Evolutionary conservation across 2,888 invertebrate species (phyloP).

Genomic region (Theretra japonica): DNA sequence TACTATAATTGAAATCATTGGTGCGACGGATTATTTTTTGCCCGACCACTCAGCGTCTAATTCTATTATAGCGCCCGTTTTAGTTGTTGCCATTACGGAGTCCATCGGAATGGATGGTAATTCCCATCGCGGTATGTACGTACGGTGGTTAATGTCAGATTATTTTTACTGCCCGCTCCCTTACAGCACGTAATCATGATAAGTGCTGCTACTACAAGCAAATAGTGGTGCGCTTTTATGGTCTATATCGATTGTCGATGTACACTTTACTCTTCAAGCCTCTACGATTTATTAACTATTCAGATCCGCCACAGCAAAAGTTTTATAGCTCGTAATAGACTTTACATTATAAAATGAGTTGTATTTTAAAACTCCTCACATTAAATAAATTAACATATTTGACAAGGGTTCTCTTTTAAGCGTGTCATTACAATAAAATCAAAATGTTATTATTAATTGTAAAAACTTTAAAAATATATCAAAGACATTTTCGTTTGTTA

Average conservation of each 20-base stretch:
- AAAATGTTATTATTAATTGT: no score
- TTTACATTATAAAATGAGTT: no score
- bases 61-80: slow-evolving; percentile 24
- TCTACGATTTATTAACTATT: no score
- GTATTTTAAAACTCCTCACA: no score
- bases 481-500: no score
- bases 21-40: slow-evolving; percentile 2
- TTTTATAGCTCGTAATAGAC: no score
- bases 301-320: no score
- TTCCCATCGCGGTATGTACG: slow-evolving; percentile 39
- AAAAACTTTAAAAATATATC: no score
- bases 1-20: neutral
- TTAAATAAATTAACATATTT: no score
- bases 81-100: slow-evolving; percentile 35
- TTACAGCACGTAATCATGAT: slow-evolving; percentile 50
- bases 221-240: slow-evolving; percentile 30
- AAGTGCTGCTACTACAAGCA: slow-evolving; percentile 36
- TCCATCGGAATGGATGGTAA: slow-evolving; percentile 41
- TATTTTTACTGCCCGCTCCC: slow-evolving; percentile 48
- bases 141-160: slow-evolving; percentile 50
- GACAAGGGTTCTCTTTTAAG: no score
- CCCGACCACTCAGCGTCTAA: slow-evolving; percentile 2
- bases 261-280: neutral
- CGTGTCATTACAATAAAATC: no score
- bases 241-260: neutral